Base-by-base conservation (phyloP, 2,797 vertebrate species). In the Takifugu rubripes region DNA sequence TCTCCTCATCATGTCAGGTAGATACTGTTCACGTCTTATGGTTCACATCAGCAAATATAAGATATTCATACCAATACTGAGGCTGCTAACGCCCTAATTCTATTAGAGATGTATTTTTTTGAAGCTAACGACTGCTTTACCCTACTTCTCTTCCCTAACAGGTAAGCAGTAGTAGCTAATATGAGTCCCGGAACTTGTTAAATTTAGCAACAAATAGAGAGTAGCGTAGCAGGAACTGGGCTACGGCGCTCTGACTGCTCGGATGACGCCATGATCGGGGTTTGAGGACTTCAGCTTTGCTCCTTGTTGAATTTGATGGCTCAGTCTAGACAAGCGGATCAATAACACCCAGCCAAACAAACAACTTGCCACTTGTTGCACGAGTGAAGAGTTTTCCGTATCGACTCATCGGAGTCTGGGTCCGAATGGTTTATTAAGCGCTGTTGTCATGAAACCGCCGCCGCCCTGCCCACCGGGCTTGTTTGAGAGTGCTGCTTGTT, bases 321-420 rank as follows among this genome's bases (percentile, higher is more conserved):
- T 60, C 52, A 29, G 57, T 77, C 53, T 69, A 49, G 49, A 68
- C 59, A 62, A 80, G 66, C 66, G 84, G 85, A 72, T 77, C 77
- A 56, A 84, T 74, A 59, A 60, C 36, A 3, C 36, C 3, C 11
- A 12, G 21, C 52, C 40, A 69, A 84, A 75, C 12, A 58, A 60
- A 56, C 66, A 25, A 25, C 36, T 61, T 62, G 55, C n/a, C 44
- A 53, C 52, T 56, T 68, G 66, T 54, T 66, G 56, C 40, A 16
- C 54, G 67, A 74, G 50, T 52, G 75, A 74, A 52, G 42, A 42
- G 42, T 61, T 81, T 69, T 73, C 65, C 61, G 67, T n/a, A 61
- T 59, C 60, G 72, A 57, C 61, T 64, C 15, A 14, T 36, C 47
- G 60, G 63, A 68, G 60, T 54, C 54, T 7, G 54, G 56, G 55